Conservation (phyloP, 2,113 vertebrate genomes). For the Hypanus sabinus region DNA sequence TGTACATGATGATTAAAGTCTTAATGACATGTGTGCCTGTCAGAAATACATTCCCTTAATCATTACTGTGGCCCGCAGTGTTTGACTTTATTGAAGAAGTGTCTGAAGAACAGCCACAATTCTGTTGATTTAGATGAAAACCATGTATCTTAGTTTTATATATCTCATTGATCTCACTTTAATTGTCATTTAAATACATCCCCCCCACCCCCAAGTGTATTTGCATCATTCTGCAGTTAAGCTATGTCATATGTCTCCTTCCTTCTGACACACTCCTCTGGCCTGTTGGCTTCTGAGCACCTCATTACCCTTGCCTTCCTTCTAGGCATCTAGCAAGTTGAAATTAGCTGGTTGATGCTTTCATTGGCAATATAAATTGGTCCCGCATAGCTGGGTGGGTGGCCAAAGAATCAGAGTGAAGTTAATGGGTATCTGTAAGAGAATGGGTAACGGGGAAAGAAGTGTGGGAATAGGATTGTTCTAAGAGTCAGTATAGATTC, state of each 20-base stretch:
- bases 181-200: background rate
- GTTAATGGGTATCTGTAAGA: too few relatives aligned
- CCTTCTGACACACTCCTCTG: background rate
- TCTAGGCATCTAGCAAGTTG: background rate
- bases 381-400: too few relatives aligned
- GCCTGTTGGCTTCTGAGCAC: background rate
- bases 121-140: background rate
- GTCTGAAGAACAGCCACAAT: slow-evolving; percentile 6
- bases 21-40: slow-evolving; percentile 15
- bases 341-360: too few relatives aligned
- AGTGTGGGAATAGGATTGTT: too few relatives aligned
- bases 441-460: too few relatives aligned
- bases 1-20: slow-evolving; percentile 8
- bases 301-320: background rate
- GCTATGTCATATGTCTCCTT: background rate
- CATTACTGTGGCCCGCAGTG: slow-evolving; percentile 16
- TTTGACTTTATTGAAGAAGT: slow-evolving; percentile 8
- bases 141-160: slow-evolving; percentile 6
- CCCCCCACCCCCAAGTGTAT: background rate
- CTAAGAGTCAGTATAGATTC: too few relatives aligned
- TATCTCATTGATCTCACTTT: background rate
- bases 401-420: too few relatives aligned
- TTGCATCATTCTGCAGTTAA: background rate
- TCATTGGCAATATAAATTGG: too few relatives aligned
- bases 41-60: slow-evolving; percentile 13